These are phyloP conservation scores for Lagopus leucura DNA, from an alignment of 2,113 vertebrate species.

Conservation along the genomic window DNA sequence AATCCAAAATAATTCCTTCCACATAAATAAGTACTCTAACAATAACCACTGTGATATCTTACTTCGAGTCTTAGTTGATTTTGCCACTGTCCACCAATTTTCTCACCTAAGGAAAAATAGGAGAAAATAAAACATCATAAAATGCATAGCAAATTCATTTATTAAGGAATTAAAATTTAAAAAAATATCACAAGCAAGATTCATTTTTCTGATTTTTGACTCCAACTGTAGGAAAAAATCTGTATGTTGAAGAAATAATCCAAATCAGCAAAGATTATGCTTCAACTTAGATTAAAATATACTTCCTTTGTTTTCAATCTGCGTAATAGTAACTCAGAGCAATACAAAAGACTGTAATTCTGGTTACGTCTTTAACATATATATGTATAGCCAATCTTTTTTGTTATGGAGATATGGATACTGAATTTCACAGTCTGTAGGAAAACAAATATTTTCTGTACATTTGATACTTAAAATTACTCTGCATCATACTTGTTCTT, in stretches of 20 bases:
- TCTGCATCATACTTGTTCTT: background rate
- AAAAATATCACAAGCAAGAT: background rate
- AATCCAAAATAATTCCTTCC: background rate
- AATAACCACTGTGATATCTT: slow-evolving; percentile 61
- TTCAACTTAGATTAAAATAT: background rate
- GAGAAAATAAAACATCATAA: slow-evolving; percentile 32
- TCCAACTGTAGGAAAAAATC: background rate
- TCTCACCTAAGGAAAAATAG: slow-evolving; percentile 62
- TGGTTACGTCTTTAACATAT: background rate
- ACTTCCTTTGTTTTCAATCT: background rate
- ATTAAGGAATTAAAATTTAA: background rate
- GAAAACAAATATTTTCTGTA: background rate
- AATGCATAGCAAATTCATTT: background rate
- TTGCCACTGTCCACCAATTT: slow-evolving; percentile 42
- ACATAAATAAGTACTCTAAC: background rate
- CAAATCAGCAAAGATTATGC: background rate
- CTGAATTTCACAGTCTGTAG: background rate
- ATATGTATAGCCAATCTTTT: background rate
- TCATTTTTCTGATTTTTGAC: background rate
- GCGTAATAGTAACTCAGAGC: background rate
- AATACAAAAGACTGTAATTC: background rate
- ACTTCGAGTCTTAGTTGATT: slow-evolving; percentile 73
- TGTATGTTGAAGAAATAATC: background rate
- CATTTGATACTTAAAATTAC: background rate
- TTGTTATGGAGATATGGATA: background rate